Evolutionary conservation across 2,888 invertebrate species (phyloP).

Genomic region (Drosophila koepferae): DNA sequence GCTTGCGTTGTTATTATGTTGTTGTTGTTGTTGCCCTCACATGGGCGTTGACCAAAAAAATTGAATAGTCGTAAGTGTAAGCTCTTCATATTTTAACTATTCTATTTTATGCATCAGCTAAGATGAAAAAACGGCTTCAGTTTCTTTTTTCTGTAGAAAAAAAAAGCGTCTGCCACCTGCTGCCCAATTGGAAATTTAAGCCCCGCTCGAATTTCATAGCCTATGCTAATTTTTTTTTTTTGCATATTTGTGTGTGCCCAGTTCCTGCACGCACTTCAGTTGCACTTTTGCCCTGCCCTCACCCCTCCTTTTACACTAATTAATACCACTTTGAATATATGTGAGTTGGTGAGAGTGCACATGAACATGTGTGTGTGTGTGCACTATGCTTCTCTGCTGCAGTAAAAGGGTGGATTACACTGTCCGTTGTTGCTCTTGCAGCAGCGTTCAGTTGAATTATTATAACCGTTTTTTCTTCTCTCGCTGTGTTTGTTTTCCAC

Average conservation of each 20-base stretch:
- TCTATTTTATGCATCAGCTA: background rate
- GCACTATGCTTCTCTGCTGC: slow-evolving; percentile 16
- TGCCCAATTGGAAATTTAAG: slow-evolving; percentile 62
- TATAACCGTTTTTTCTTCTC: slow-evolving; percentile 63
- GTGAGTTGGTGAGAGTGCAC: background rate
- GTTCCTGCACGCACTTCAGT: slow-evolving; percentile 54
- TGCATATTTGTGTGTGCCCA: slow-evolving; percentile 36
- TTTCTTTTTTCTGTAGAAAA: slow-evolving; percentile 23
- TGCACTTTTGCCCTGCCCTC: slow-evolving; percentile 67
- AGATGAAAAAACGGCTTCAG: slow-evolving; percentile 11
- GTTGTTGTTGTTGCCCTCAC: slow-evolving; percentile 45
- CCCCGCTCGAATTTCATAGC: slow-evolving; percentile 60
- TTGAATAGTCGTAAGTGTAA: slow-evolving; percentile 20
- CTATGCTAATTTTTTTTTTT: slow-evolving; percentile 16
- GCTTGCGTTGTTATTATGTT: slow-evolving; percentile 71
- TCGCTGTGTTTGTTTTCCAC: slow-evolving; percentile 66
- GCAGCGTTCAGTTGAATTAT: slow-evolving; percentile 54
- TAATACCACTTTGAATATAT: slow-evolving; percentile 64
- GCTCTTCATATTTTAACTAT: background rate
- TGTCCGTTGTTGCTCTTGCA: slow-evolving; percentile 36
- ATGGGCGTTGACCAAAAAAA: slow-evolving; percentile 82
- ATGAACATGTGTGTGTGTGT: slow-evolving; percentile 12
- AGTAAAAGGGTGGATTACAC: slow-evolving; percentile 74
- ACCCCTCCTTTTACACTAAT: slow-evolving; percentile 60
- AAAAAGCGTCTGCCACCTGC: slow-evolving; percentile 62